Evolutionary conservation across 2,888 invertebrate species (phyloP), one percentile per base, ranked within the genome.

Genomic region (Argyresthia goedartella): DNA sequence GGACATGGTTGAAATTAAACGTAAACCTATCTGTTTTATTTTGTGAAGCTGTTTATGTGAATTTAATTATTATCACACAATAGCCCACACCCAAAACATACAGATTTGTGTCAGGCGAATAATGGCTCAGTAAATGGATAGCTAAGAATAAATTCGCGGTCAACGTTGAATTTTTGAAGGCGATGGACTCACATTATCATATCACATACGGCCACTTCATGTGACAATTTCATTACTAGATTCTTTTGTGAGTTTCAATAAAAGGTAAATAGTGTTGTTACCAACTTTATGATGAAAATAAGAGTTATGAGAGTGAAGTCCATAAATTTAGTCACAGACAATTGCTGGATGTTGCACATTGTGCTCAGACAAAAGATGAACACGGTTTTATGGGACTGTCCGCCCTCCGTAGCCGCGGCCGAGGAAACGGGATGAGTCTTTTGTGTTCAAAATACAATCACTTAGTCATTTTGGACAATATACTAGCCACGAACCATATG

Each of bases 281-380:
- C 35, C n/a, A 14, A 48, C 10, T 9, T 35, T 14, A 36, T 35
- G 34, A 36, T 35, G 34, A 48, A 48, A 48, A 48, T 14, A 35
- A 35, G 44, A 44, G 16, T 14, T 16, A 25, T 39, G 9, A 44
- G 6, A 13, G 39, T 48, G 10, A 8, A 46, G 14, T 8, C 36
- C 64, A 75, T 75, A 73, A 76, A 73, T 71, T 66, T 59, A 67
- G 59, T 55, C 55, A 54, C 64, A 66, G 66, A 65, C 66, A 70
- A 67, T 67, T 65, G 69, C 61, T 44, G 65, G 62, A 67, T 63
- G 65, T 60, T 64, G 57, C 65, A 63, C 65, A 71, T 70, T 76
- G 69, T 71, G 61, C 59, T 60, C 63, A 64, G 62, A 76, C 71
- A 73, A 73, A 69, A 67, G 68, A 65, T 63, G 71, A 67, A 71